A percentile compares a stretch with the other conserved stretches of the same genome.
These are phyloP conservation scores for Thereuonema tuberculata DNA, from an alignment of 1,140 invertebrate species.

Conservation along the genomic window DNA sequence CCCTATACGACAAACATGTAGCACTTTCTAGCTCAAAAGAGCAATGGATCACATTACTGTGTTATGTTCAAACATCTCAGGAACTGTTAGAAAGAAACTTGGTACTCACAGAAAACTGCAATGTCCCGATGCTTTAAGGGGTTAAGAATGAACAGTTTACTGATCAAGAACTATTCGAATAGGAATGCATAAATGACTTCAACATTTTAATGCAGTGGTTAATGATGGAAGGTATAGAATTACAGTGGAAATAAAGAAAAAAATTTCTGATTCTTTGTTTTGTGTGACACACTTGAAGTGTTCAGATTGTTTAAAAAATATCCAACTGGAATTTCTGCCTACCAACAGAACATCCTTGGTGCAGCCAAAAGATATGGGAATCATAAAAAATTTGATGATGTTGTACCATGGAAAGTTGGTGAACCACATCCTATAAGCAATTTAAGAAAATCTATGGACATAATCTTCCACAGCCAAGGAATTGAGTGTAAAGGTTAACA, in stretches of 20 bases:
- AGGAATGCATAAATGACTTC: background rate
- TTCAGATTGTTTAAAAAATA: background rate
- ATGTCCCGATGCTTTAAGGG: background rate
- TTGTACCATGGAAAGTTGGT: background rate
- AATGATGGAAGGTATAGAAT: too few relatives aligned
- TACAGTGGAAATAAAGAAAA: background rate
- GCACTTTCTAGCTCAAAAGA: background rate
- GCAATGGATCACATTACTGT: background rate
- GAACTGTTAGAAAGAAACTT: background rate
- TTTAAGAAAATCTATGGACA: too few relatives aligned
- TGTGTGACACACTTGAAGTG: background rate
- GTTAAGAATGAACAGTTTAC: background rate
- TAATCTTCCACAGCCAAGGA: too few relatives aligned
- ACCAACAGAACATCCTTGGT: too few relatives aligned
- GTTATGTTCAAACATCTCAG: background rate
- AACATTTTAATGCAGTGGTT: background rate
- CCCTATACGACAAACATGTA: background rate
- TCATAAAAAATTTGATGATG: background rate
- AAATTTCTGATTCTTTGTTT: background rate
- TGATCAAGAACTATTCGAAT: background rate
- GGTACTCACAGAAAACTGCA: background rate
- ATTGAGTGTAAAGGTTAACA: too few relatives aligned
- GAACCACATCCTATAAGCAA: too few relatives aligned
- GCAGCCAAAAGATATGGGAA: background rate
- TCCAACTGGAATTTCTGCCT: background rate